A percentile compares a stretch with the other conserved stretches of the same genome.
These are phyloP conservation scores for Otus sunia DNA, from an alignment of 2,113 vertebrate genomes.

Conservation along the genomic window DNA sequence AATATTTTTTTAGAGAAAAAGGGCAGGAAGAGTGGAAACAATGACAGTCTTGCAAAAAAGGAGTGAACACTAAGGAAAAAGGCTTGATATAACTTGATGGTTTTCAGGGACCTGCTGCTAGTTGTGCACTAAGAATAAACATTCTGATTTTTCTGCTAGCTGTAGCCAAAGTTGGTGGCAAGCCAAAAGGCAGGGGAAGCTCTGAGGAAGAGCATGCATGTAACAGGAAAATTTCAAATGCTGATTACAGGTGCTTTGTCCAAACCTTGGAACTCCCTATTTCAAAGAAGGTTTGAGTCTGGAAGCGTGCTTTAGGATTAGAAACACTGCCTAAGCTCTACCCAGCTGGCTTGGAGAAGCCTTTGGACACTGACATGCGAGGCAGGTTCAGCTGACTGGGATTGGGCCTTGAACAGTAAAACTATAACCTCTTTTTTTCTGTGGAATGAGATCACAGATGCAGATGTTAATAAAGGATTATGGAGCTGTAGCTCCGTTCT, in stretches of 20 bases:
- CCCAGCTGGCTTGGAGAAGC: not conserved
- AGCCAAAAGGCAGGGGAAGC: not conserved
- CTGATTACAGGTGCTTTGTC: not conserved
- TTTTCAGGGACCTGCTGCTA: not conserved
- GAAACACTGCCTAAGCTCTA: not conserved
- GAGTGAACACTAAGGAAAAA: not conserved
- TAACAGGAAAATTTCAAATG: not conserved
- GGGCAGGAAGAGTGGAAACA: not conserved
- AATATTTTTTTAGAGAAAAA: not conserved
- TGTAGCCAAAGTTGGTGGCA: not conserved
- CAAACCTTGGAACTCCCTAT: not conserved
- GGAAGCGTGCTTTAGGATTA: not conserved
- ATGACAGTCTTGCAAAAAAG: not conserved
- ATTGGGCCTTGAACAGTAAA: not conserved
- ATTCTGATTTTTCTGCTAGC: not conserved
- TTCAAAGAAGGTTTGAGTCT: not conserved
- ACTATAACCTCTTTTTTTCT: not conserved
- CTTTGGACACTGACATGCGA: not conserved
- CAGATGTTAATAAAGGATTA: not conserved
- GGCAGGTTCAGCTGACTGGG: not conserved
- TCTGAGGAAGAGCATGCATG: not conserved
- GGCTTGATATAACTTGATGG: not conserved
- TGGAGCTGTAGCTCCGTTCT: not conserved
- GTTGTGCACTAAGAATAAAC: not conserved
- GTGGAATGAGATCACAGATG: not conserved